Conservation (phyloP, 2,113 vertebrate species). For the Channa argus region DNA sequence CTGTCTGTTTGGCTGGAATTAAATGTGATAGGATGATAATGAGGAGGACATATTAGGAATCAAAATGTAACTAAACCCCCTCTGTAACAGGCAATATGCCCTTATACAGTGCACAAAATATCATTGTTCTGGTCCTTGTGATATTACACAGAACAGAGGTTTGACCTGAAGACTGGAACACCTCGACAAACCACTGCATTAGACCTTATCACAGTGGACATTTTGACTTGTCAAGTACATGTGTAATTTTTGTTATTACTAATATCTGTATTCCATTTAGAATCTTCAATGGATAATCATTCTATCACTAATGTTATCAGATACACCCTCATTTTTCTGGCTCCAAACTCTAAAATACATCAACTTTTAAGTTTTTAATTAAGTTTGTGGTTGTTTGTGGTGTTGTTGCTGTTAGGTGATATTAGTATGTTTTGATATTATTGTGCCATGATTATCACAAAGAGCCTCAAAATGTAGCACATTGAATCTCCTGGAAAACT, state of each 20-base stretch:
- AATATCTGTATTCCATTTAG: background rate
- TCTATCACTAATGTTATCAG: background rate
- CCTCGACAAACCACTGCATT: constrained; percentile 8
- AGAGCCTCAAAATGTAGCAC: no score
- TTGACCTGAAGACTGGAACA: background rate
- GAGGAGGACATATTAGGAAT: background rate
- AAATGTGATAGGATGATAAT: background rate
- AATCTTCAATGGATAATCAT: no score
- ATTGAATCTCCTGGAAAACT: no score
- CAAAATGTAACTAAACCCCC: no score
- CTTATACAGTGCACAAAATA: background rate
- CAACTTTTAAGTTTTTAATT: no score
- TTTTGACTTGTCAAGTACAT: background rate
- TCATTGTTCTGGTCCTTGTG: background rate
- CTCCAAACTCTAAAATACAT: background rate
- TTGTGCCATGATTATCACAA: no score
- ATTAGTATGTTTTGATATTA: no score
- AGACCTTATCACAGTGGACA: background rate
- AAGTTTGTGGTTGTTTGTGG: no score
- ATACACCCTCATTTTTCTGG: no score
- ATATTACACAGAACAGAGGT: background rate
- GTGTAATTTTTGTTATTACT: background rate
- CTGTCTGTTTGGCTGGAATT: background rate
- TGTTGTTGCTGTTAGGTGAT: no score
- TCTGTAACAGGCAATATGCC: no score